Evolutionary conservation across 2,797 vertebrate species (phyloP), one percentile per base, ranked within the genome.

Genomic region (Scarus forsteni): DNA sequence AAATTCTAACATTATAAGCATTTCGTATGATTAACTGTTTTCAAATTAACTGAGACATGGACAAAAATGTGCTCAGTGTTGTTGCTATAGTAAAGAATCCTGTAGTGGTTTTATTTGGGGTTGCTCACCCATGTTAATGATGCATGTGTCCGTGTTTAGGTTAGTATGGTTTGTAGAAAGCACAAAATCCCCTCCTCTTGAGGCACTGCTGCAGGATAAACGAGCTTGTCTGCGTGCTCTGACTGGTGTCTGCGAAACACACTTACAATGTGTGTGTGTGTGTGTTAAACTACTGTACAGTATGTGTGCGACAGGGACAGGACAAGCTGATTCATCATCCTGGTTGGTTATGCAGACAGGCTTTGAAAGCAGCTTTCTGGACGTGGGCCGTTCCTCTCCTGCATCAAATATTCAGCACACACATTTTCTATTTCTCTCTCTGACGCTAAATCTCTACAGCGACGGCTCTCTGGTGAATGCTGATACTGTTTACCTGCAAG

Each of bases 361-460:
- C 68, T 65, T 42, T 72, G 75, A 75, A 61, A 83, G 80, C 73
- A 73, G 75, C 77, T 59, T 79, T 70, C 75, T 80, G 66, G 69
- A 76, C 4, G 19, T 69, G 60, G 75, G 54, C 85, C 55, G 66
- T 81, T 85, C 63, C 42, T 65, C 71, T 70, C 63, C 50, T 51
- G 46, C 82, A 92, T 93, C 88, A 91, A 93, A 90, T 93, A 93
- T 93, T 92, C 87, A 92, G 57, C 72, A 72, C 84, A 72, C 70
- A 73, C 52, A 70, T 77, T 73, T 80, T 79, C 54, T 49, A 53
- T 62, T 49, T 40, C 67, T 76, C 81, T 67, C 35, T 56, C 48
- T 7, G 14, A 51, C 3, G 19, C 57, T 65, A 63, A 75, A 83
- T 71, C 77, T 71, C 81, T 69, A 56, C 53, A 57, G 60, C 42